These are phyloP conservation scores for Argentina silus DNA, from an alignment of 2,797 vertebrate species.

Conservation along the genomic window DNA sequence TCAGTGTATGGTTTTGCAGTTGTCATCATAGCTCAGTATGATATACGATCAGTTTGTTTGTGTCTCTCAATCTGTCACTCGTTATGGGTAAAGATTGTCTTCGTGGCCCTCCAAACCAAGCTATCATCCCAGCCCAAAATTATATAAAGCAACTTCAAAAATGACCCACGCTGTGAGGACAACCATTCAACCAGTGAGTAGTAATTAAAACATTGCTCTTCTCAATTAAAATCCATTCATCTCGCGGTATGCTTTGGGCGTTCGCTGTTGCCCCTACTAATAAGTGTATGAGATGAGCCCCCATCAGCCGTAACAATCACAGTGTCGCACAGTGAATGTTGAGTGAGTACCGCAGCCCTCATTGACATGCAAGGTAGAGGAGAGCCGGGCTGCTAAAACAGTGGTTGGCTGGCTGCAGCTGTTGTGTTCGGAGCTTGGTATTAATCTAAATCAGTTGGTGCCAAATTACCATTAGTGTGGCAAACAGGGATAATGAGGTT, in stretches of 20 bases:
- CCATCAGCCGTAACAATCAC: slow-evolving; percentile 28
- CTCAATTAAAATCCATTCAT: slow-evolving; percentile 15
- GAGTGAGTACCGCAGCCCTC: slow-evolving; percentile 38
- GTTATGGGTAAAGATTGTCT: too few species aligned
- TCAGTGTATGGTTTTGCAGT: not conserved
- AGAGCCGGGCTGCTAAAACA: slow-evolving; percentile 22
- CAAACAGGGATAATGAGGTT: slow-evolving; percentile 36
- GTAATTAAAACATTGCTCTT: slow-evolving; percentile 12
- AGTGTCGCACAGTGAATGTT: slow-evolving; percentile 32
- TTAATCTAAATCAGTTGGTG: slow-evolving; percentile 56
- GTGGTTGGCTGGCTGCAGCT: slow-evolving; percentile 36
- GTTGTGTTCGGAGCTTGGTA: slow-evolving; percentile 27
- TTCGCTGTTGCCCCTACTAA: slow-evolving; percentile 36
- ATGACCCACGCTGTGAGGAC: not conserved
- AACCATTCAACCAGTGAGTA: not conserved
- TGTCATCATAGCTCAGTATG: too few species aligned
- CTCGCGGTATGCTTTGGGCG: slow-evolving; percentile 10
- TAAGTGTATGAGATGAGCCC: slow-evolving; percentile 31
- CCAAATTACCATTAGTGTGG: slow-evolving; percentile 37
- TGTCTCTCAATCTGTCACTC: not conserved
- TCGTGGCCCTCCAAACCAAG: not conserved
- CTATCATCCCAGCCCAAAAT: not conserved
- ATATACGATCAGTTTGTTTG: not conserved
- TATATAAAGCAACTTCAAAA: not conserved
- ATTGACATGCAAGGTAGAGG: slow-evolving; percentile 46